phyloP scores from a whole-genome alignment of 37 sponge, comb jelly and placozoan species.

The Crambe crambe region DNA sequence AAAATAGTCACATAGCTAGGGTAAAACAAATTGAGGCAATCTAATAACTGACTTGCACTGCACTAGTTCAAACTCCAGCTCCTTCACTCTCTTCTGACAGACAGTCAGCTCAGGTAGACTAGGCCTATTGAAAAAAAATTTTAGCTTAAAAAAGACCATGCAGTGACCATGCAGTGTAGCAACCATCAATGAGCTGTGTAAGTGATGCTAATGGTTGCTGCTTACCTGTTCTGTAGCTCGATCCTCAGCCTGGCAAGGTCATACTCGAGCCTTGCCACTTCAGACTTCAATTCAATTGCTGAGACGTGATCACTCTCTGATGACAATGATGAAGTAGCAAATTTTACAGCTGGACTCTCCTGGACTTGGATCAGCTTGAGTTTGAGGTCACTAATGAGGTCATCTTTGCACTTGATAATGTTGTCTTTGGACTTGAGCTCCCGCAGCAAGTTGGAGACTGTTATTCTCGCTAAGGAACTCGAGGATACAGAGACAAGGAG shows the following conservation, averaged over 20 bases:
- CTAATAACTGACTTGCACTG: not conserved
- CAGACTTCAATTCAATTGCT: not conserved
- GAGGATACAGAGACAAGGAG: not conserved
- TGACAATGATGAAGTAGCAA: too few relatives aligned
- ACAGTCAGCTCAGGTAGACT: not conserved
- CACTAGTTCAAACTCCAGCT: not conserved
- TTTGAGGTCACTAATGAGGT: not conserved
- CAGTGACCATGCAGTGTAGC: too few relatives aligned
- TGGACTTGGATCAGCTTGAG: not conserved
- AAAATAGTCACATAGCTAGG: not conserved
- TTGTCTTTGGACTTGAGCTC: not conserved
- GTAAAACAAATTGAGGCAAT: not conserved
- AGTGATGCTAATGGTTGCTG: not conserved
- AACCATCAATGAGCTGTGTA: not conserved
- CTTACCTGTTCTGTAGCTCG: constrained; percentile 56
- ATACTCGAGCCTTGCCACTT: constrained; percentile 33
- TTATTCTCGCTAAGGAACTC: not conserved
- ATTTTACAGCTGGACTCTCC: not conserved
- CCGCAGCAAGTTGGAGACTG: not conserved
- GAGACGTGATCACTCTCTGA: too few relatives aligned
- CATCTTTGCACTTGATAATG: not conserved
- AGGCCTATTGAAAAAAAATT: not conserved
- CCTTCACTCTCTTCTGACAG: not conserved
- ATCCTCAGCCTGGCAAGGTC: constrained; percentile 43
- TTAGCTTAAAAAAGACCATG: not conserved